Conservation (phyloP, 2,113 vertebrate genomes). For the Scartelaos histophorus region DNA sequence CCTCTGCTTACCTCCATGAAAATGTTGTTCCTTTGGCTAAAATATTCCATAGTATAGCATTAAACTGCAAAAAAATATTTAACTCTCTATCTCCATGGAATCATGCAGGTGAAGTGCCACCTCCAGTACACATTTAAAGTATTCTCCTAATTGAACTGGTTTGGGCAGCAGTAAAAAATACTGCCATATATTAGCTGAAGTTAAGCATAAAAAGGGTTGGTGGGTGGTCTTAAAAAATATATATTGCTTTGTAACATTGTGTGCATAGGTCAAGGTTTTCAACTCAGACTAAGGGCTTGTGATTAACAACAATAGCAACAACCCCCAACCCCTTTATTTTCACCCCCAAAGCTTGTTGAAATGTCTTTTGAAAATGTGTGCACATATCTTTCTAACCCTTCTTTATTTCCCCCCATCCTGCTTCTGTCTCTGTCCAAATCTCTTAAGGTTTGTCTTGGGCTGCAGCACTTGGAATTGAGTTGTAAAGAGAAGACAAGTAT, state of each 20-base stretch:
- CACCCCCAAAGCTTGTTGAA: constrained; percentile 26
- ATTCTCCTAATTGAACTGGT: too few species aligned
- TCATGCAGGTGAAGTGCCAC: too few species aligned
- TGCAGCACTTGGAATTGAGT: constrained; percentile 71
- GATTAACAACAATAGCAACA: neutral
- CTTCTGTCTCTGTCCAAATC: constrained; percentile 49
- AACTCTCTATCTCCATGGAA: too few species aligned
- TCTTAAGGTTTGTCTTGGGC: constrained; percentile 66
- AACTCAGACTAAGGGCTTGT: neutral
- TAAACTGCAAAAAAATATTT: too few species aligned
- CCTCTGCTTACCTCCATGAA: too few species aligned
- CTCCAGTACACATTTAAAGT: too few species aligned
- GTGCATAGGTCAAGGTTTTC: neutral
- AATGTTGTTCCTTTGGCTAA: too few species aligned
- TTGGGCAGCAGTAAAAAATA: too few species aligned
- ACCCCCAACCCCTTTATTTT: too few species aligned
- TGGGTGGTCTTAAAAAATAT: neutral
- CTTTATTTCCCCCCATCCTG: constrained; percentile 28
- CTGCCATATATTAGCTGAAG: too few species aligned
- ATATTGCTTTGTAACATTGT: neutral
- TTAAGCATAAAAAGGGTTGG: too few species aligned
- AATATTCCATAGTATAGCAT: too few species aligned
- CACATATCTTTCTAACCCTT: constrained; percentile 49
- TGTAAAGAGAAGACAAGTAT: constrained; percentile 70
- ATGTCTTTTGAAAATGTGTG: constrained; percentile 64